Evolutionary conservation across 2,113 vertebrate genomes (phyloP).

Genomic region (Microtus montanus): DNA sequence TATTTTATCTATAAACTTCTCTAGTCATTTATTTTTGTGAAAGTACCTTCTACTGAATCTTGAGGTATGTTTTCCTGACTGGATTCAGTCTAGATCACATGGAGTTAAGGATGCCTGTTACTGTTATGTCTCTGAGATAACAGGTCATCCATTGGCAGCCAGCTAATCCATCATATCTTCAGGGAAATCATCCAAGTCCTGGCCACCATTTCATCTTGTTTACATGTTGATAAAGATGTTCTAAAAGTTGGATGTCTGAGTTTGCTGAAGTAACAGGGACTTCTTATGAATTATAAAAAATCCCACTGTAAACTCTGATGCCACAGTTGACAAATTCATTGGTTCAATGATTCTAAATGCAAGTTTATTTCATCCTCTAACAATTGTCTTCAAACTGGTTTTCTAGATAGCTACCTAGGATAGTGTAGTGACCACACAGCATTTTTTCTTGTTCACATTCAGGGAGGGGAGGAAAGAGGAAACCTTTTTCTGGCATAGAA

Average conservation of each 20-base stretch:
- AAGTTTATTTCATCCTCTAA: background rate
- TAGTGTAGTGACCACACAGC: background rate
- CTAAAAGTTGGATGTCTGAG: background rate
- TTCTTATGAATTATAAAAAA: background rate
- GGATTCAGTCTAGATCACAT: background rate
- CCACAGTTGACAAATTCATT: background rate
- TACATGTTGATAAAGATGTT: background rate
- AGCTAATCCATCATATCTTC: background rate
- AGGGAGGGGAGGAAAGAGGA: background rate
- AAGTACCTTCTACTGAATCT: background rate
- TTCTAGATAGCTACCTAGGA: too few species aligned
- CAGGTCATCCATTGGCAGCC: background rate
- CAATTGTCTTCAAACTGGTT: background rate
- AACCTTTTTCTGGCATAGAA: background rate
- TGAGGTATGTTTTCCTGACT: background rate
- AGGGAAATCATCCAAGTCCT: background rate
- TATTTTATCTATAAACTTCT: background rate
- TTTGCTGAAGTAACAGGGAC: background rate
- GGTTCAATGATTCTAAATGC: background rate
- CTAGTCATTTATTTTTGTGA: background rate
- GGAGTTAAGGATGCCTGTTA: background rate
- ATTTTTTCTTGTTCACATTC: background rate
- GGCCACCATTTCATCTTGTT: background rate
- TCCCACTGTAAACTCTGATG: background rate
- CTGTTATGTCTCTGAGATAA: background rate